Evolutionary conservation across 2,113 vertebrate species (phyloP), one percentile per base, ranked within the genome.

Genomic region (Podiceps cristatus): DNA sequence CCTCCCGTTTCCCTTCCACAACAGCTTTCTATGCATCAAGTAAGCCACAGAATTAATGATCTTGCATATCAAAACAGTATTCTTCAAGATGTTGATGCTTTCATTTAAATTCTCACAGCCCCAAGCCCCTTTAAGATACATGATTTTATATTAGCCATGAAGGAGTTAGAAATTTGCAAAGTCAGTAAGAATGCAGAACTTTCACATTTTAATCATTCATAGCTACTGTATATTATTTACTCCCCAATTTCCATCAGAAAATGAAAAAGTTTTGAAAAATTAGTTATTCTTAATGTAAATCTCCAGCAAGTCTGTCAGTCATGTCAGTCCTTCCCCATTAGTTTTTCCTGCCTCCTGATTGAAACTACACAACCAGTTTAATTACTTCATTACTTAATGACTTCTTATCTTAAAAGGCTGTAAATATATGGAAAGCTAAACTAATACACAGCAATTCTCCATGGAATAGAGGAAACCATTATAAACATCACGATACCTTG

Each of bases 271-370:
- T 98, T 95, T 98, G 98, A 98, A 95, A 96, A 97, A 98, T 94
- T 97, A 97, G 76, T 97, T 96, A 94, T 95, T 98, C 95, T 96
- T 90, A 94, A 85, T 93, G 96, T 98, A 98, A 98, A 98, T 98
- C 97, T 98, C 82, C 67, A 96, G 83, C 50, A 96, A 95, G 93
- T 76, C 96, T 98, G 97, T 96, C 97, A 98, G 97, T 98, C 96
- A 98, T 33, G 33, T 87, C 86, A 95, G 91, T 49, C 33, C 93
- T 95, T 81, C 27, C 44, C 86, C 12, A 4, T 77, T 94, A 78
- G 44, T 96, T 96, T 79, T 95, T 95, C 50, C 50, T 87, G 53
- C 58, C 60, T 96, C 73, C 40, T 88, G 93, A 95, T 40, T 93
- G 92, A 96, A 98, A 97, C 29, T 15, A 97, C 83, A 96, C 49